Evolutionary conservation across 1,140 invertebrate genomes (phyloP), one percentile per base, ranked within the genome.

Genomic region (Gryon sp.): DNA sequence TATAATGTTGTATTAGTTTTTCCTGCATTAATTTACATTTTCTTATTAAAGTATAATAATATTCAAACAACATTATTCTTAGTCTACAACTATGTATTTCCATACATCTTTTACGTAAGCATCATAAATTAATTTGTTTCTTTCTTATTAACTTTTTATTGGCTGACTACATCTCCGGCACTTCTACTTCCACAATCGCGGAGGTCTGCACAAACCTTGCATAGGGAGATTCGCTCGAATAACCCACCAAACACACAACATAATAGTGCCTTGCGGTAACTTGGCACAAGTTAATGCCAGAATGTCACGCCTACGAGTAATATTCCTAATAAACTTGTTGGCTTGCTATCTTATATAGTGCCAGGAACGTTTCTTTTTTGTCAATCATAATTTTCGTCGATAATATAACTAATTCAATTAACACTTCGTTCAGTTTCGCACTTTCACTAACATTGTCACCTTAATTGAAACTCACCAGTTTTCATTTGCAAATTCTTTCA

Each of bases 281-380:
- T 66, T 66, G 70, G 60, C 70, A 60, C 52, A 24, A 38, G 45
- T 60, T 50, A 28, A 41, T 65, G 69, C 69, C 69, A 75, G 48
- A 68, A 75, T 68, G 72, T 75, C 72, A 75, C 72, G 72, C 62
- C 72, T 62, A 75, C 72, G 55, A 68, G 55, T 46, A 62, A 75
- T 62, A 68, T 75, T 68, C 48, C 32, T 62, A 55, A 68, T 75
- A 59, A 62, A 60, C 62, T 75, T 46, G 72, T 68, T 75, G 72
- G 46, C 55, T 36, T 16, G 40, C 46, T 36, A 53, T 50, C 57
- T 46, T n/a, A n/a, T 32, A 8, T 48, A 55, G 62, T 63, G 72
- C 72, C 55, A 55, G 46, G 11, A 32, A 20, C 36, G 24, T 43
- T 62, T 68, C 55, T 60, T 68, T 45, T 26, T 15, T 4, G 62